These are phyloP conservation scores for Thunnus albacares DNA, from an alignment of 2,797 vertebrate genomes.

Conservation along the genomic window DNA sequence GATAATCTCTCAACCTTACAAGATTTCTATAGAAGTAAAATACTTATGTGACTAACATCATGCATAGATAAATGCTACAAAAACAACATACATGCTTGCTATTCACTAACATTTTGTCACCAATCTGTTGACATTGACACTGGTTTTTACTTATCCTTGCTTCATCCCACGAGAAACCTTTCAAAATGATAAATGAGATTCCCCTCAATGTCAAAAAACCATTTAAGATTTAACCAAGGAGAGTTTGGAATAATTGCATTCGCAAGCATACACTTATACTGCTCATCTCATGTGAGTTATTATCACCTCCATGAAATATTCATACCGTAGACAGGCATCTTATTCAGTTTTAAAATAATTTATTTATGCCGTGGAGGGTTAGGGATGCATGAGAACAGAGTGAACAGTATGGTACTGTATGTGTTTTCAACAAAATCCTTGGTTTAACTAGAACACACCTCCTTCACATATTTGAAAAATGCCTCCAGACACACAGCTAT, in stretches of 20 bases:
- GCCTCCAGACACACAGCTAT: accelerated
- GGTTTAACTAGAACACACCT: background rate
- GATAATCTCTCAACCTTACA: background rate
- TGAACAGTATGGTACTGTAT: background rate
- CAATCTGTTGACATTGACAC: conserved; percentile 29
- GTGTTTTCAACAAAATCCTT: background rate
- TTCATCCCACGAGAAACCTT: conserved; percentile 10
- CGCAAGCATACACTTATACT: background rate
- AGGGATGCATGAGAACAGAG: conserved; percentile 9
- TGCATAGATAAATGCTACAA: background rate
- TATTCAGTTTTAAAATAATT: conserved; percentile 26
- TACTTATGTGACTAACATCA: background rate
- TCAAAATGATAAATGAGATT: conserved; percentile 51
- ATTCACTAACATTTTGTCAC: conserved; percentile 1
- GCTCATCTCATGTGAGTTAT: conserved; percentile 34
- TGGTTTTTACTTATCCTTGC: conserved; percentile 11
- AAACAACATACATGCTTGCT: background rate
- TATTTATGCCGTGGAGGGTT: conserved; percentile 15
- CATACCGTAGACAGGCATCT: conserved; percentile 1
- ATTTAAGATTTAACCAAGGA: conserved; percentile 13
- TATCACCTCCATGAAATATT: conserved; percentile 47
- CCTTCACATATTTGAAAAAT: background rate
- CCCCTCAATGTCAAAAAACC: conserved; percentile 6
- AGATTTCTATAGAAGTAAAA: background rate
- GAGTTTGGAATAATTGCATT: conserved; percentile 3